Evolutionary conservation across 2,888 invertebrate species (phyloP).

Genomic region (Agonum fuliginosum): DNA sequence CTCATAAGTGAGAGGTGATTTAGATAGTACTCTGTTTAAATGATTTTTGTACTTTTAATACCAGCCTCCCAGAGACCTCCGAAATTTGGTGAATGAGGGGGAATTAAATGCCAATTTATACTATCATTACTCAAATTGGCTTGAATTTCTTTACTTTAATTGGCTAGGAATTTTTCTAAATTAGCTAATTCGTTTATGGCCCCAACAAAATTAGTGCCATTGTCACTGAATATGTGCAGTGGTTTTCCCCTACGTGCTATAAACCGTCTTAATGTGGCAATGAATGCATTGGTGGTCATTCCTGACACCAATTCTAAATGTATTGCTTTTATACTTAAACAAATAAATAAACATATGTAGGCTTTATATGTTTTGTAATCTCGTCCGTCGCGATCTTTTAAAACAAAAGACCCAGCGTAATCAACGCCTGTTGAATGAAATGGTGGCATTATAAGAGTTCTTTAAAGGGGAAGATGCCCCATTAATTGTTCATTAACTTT

Average conservation of each 20-base stretch:
- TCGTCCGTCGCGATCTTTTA: background rate
- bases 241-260: conserved; percentile 8
- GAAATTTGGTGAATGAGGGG: background rate
- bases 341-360: background rate
- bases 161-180: background rate
- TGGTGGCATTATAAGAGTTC: background rate
- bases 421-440: conserved; percentile 1
- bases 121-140: background rate
- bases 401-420: background rate
- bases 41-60: background rate
- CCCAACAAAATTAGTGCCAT: conserved; percentile 1
- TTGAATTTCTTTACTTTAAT: background rate
- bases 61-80: background rate
- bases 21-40: background rate
- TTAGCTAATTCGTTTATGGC: background rate
- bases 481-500: background rate
- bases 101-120: background rate
- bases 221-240: background rate
- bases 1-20: background rate
- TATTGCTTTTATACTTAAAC: background rate
- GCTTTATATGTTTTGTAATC: background rate
- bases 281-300: background rate
- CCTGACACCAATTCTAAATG: conserved; percentile 1
- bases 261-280: conserved; percentile 1
- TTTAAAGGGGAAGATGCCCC: background rate